A percentile compares a stretch with the other conserved stretches of the same genome.
Conservation (phyloP, 2,113 vertebrate species). For the Fregata magnificens region DNA sequence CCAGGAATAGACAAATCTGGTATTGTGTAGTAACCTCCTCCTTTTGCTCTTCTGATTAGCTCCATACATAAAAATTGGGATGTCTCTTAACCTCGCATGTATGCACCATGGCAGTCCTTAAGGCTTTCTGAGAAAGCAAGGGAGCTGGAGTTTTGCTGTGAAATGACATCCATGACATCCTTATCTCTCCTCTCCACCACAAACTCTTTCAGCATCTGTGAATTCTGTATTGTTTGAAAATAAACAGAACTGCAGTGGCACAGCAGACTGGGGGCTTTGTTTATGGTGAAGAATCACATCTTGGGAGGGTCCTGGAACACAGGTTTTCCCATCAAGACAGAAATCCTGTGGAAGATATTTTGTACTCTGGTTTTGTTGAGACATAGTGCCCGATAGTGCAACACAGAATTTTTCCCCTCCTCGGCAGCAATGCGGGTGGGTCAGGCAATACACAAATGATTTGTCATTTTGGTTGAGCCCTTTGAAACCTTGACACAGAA, state of each 20-base stretch:
- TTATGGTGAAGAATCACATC: neutral
- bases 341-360: neutral
- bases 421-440: fast-evolving
- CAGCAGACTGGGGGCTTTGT: neutral
- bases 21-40: neutral
- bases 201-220: neutral
- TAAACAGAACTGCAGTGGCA: neutral
- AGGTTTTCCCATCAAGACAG: neutral
- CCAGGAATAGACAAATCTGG: neutral
- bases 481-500: neutral
- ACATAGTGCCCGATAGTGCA: fast-evolving
- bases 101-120: neutral
- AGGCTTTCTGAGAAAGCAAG: neutral
- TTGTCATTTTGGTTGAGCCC: neutral
- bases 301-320: neutral
- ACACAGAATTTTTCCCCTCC: neutral
- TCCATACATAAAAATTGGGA: neutral
- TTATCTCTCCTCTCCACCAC: neutral
- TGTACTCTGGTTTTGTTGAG: neutral
- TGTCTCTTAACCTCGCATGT: neutral
- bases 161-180: neutral
- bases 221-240: neutral
- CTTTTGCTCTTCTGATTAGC: neutral
- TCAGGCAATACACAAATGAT: neutral
- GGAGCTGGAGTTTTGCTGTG: neutral